Base-by-base conservation (phyloP, 2,113 vertebrate genomes). In the Ahaetulla prasina region DNA sequence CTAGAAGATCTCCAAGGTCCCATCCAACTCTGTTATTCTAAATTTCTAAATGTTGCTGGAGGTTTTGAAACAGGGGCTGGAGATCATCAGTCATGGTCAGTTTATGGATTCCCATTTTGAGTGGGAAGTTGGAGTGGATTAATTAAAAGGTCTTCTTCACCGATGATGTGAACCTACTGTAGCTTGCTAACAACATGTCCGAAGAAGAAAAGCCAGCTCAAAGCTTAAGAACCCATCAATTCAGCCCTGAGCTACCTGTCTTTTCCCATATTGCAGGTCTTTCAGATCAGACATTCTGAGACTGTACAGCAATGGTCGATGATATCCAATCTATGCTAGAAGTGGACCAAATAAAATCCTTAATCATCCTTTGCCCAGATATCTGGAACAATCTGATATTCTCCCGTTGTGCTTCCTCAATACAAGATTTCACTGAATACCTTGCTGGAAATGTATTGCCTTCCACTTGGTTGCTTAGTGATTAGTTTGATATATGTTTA, bases 401-500 rank as follows among this genome's bases (percentile, higher is more conserved):
- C 4, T n/a, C 60, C n/a, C 52, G 4, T 9, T 52, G 12, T 74
- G 8, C 30, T 35, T 7, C 49, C 30, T 74, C 9, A 22, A 6
- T 35, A 18, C 50, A 16, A 5, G 30, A 74, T 74, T 74, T 50
- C 8, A 9, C 50, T 39, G 30, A 47, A 35, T 25, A n/a, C 30
- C 60, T 25, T 85, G 50, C 50, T 43, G 30, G 80, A 84, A 8
- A 90, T 54, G 68, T 85, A 80, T 91, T 91, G 74, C 53, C 52
- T 91, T 91, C 90, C 16, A 85, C 25, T 54, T 85, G 74, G 74
- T 52, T 45, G 39, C 39, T 49, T n/a, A 22, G 55, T 63, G 89
- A 90, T 90, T 52, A 74, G 30, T 60, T 86, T 91, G 80, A 91
- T 91, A 43, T 57, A 91, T 91, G 39, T 14, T 91, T 55, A 85